Percentiles rank a stretch among this genome's conserved stretches.
Conservation (phyloP, 2,797 vertebrate species). For the Gymnodraco acuticeps region DNA sequence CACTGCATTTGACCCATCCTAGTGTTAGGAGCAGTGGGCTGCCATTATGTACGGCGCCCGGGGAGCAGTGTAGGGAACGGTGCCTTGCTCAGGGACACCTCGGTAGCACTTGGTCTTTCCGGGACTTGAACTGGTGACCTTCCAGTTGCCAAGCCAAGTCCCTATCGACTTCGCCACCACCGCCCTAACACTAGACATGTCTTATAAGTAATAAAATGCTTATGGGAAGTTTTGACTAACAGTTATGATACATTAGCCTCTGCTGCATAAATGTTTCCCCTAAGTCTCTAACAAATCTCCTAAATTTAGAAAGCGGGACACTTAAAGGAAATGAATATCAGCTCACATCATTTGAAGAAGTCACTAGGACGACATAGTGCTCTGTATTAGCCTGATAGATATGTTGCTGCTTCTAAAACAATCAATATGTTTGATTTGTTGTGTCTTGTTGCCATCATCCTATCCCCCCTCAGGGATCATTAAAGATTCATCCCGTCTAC, state of each 20-base stretch:
- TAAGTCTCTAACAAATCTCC: not conserved
- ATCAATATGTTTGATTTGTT: conserved; percentile 23
- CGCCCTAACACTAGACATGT: not conserved
- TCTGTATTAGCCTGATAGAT: not conserved
- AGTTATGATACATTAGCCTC: not conserved
- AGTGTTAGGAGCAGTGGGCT: too few relatives aligned
- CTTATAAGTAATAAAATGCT: not conserved
- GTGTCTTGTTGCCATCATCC: conserved; percentile 2
- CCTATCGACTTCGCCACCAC: too few relatives aligned
- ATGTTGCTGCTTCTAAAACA: not conserved
- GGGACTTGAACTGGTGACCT: too few relatives aligned
- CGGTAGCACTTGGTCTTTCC: too few relatives aligned
- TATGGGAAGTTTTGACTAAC: not conserved
- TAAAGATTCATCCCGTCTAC: conserved; percentile 24
- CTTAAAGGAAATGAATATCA: not conserved
- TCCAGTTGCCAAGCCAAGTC: too few relatives aligned
- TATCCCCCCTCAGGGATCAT: conserved; percentile 31
- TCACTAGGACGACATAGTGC: not conserved
- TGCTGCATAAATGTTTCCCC: not conserved
- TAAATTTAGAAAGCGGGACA: not conserved
- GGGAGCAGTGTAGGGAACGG: too few relatives aligned
- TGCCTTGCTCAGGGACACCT: too few relatives aligned
- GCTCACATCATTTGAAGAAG: not conserved
- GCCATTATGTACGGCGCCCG: too few relatives aligned
- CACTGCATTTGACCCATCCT: too few relatives aligned